Evolutionary conservation across 2,113 vertebrate species (phyloP).

Genomic region (Naja naja): DNA sequence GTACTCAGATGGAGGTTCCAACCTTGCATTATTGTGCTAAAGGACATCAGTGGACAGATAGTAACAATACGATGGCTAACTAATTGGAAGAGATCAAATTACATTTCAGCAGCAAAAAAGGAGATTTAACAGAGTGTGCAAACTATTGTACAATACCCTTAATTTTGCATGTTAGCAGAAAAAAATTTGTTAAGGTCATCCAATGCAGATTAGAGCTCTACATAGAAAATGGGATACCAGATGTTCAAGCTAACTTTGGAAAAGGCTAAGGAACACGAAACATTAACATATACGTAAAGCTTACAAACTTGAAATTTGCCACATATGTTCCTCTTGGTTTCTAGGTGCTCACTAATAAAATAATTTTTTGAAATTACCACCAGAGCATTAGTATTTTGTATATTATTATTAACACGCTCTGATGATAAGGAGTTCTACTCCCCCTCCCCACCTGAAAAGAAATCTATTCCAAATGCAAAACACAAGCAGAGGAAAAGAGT

Average conservation of each 20-base stretch:
- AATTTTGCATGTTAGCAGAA: neutral
- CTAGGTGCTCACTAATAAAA: too few relatives aligned
- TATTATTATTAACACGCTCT: too few relatives aligned
- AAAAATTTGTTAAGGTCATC: neutral
- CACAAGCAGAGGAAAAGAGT: too few relatives aligned
- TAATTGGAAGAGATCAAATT: neutral
- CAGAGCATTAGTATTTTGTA: too few relatives aligned
- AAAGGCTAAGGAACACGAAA: neutral
- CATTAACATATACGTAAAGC: neutral
- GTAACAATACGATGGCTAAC: neutral
- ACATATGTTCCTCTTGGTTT: too few relatives aligned
- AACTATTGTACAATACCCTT: neutral
- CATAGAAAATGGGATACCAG: neutral
- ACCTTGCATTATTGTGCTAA: neutral
- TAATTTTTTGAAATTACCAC: too few relatives aligned
- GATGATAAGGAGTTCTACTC: too few relatives aligned
- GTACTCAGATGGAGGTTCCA: neutral
- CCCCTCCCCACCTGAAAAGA: too few relatives aligned
- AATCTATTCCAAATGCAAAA: too few relatives aligned
- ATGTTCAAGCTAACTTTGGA: neutral
- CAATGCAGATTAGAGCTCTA: neutral
- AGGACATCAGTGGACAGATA: neutral
- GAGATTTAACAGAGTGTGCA: neutral
- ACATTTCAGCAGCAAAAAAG: neutral
- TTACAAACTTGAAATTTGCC: too few relatives aligned